These are phyloP conservation scores for Ceriagrion tenellum DNA, from an alignment of 2,888 invertebrate genomes.

Conservation along the genomic window DNA sequence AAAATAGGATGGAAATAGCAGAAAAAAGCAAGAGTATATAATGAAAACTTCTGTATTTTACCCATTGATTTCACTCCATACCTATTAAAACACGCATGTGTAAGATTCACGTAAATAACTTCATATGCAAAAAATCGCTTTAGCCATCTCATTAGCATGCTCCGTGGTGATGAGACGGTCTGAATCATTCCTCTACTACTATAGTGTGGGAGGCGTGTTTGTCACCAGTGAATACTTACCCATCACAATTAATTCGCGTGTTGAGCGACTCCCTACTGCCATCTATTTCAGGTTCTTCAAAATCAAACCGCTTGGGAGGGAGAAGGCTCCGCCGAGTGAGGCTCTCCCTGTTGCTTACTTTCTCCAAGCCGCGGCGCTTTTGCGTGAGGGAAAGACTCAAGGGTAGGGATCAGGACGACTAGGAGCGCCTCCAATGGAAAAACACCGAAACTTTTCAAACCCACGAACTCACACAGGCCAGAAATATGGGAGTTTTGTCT, in stretches of 20 bases:
- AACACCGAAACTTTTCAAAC: background rate
- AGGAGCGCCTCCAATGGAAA: background rate
- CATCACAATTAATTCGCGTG: background rate
- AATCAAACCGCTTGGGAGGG: background rate
- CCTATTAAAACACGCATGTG: too few relatives aligned
- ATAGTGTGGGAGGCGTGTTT: background rate
- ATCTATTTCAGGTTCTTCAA: conserved; percentile 56
- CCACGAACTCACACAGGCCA: background rate
- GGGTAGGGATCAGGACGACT: background rate
- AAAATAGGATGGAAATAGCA: too few relatives aligned
- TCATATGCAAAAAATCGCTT: too few relatives aligned
- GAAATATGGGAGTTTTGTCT: background rate
- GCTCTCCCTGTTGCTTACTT: background rate
- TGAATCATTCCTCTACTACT: background rate
- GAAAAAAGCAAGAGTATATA: too few relatives aligned
- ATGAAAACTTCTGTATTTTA: too few relatives aligned
- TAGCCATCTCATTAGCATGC: too few relatives aligned
- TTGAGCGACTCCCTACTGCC: conserved; percentile 23
- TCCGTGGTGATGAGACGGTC: too few relatives aligned
- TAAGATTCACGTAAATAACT: too few relatives aligned
- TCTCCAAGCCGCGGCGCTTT: background rate
- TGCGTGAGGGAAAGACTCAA: background rate
- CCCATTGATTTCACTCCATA: too few relatives aligned
- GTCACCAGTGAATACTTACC: background rate
- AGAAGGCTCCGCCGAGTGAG: background rate